Evolutionary conservation across 2,113 vertebrate species (phyloP).

Genomic region (Eonycteris spelaea): DNA sequence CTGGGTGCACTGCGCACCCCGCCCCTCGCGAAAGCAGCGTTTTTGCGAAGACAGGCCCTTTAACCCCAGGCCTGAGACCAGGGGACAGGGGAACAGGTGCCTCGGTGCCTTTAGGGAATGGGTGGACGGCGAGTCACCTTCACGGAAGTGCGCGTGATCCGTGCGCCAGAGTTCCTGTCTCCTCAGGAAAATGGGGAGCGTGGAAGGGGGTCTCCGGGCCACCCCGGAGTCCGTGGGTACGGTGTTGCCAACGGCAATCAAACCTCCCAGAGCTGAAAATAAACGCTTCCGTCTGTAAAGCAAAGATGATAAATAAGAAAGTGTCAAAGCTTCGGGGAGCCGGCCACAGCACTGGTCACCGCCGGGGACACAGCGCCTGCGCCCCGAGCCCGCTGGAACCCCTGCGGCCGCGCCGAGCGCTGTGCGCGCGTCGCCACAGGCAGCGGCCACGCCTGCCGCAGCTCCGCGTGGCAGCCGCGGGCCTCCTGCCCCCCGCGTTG

Average conservation of each 20-base stretch:
- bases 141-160: neutral
- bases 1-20: too few species aligned
- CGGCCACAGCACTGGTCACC: too few species aligned
- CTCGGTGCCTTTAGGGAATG: neutral
- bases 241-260: neutral
- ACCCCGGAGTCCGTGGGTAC: neutral
- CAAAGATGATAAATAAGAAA: too few species aligned
- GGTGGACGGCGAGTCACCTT: rapidly evolving
- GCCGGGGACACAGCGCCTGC: too few species aligned
- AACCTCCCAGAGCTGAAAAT: neutral
- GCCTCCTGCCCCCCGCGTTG: too few species aligned
- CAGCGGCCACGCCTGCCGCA: too few species aligned
- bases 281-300: neutral
- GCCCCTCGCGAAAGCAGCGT: neutral
- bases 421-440: too few species aligned
- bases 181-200: neutral
- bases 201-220: rapidly evolving
- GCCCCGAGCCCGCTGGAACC: too few species aligned
- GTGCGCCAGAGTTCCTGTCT: rapidly evolving
- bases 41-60: too few species aligned
- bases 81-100: neutral
- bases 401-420: too few species aligned
- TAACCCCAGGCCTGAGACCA: neutral
- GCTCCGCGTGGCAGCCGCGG: too few species aligned
- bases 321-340: too few species aligned